Conservation (phyloP, 1,140 invertebrate genomes). For the Procambarus clarkii region DNA sequence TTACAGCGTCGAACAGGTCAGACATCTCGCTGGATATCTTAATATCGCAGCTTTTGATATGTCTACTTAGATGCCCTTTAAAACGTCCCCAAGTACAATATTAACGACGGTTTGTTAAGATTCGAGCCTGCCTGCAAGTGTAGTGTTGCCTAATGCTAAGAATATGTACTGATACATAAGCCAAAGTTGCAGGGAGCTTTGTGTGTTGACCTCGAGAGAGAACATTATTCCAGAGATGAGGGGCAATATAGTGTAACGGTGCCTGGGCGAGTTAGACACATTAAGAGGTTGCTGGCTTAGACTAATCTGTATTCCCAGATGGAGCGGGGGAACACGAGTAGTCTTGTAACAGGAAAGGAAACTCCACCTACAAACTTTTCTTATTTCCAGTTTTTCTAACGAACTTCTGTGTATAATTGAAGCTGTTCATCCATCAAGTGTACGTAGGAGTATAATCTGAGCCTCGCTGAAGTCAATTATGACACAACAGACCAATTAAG, state of each 20-base stretch:
- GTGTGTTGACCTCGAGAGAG: not conserved
- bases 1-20: too few relatives aligned
- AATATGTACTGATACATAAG: not conserved
- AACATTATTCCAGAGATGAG: not conserved
- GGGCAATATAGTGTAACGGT: not conserved
- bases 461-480: not conserved
- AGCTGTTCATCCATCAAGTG: not conserved
- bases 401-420: not conserved
- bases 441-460: not conserved
- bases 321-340: not conserved
- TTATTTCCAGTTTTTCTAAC: not conserved
- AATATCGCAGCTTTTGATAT: too few relatives aligned
- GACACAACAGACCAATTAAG: not conserved
- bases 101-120: too few relatives aligned
- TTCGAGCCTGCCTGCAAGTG: too few relatives aligned
- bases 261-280: not conserved
- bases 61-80: too few relatives aligned
- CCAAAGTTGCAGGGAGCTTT: not conserved
- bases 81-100: too few relatives aligned
- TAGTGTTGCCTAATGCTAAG: not conserved
- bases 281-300: constrained; percentile 11
- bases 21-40: too few relatives aligned
- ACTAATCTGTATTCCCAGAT: constrained; percentile 3
- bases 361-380: not conserved
- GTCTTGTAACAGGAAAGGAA: not conserved